Evolutionary conservation across 2,888 invertebrate genomes (phyloP), one percentile per base, ranked within the genome.

Genomic region (Disparrhopalites patrizii): DNA sequence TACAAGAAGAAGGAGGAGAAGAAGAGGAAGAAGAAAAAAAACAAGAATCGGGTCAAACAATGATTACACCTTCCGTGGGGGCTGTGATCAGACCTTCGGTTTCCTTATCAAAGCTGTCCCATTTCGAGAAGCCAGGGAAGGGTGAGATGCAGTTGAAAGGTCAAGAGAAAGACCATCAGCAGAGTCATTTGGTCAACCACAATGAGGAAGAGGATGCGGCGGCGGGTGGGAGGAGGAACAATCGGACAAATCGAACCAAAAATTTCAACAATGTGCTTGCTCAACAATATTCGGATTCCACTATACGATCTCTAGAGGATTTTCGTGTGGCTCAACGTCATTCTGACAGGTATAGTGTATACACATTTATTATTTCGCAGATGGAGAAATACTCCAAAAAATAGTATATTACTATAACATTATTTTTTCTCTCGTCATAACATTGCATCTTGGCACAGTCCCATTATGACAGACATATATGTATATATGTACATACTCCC

Each of bases 11-110:
- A 36, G 13, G 13, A 8, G 13, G 13, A 36, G 8, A 36, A 4
- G 52, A 20, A 23, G 30, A 23, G 2, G 27, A 2, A 52, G n/a
- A 28, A 7, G 4, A n/a, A n/a, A 52, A 15, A 7, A 15, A 25
- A 18, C n/a, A 18, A 33, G 20, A 10, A 28, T 20, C 18, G 51
- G 23, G 27, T 13, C 27, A 51, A 38, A 68, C 57, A 57, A 72
- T 72, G 72, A 68, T 72, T 20, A 72, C 72, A 13, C 72, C 72
- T 30, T 67, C 69, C 18, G 65, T 70, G 31, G 70, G 70, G 57
- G 65, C 69, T 62, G 70, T 72, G 3, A 70, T 72, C 38, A 54
- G 72, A 65, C 68, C 70, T 50, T 72, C 72, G 15, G 70, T 69
- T 13, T 69, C 69, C 27, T 33, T 72, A 23, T 72, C 72, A 23